Base-by-base conservation (phyloP, 35 echinoderm and acorn worm genomes). In the Diadema setosum region DNA sequence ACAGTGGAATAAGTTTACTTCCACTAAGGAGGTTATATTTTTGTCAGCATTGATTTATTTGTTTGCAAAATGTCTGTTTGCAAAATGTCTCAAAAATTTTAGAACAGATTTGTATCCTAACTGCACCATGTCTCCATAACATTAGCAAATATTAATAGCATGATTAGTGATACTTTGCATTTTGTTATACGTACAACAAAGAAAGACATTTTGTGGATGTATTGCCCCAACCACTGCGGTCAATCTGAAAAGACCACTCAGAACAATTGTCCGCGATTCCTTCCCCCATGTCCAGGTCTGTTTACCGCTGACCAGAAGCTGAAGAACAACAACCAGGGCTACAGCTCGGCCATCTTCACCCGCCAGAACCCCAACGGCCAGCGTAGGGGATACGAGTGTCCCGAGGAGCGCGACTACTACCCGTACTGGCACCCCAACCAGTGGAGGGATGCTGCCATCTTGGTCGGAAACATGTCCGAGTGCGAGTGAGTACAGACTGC, bases 301-400 rank as follows among this genome's bases (percentile, higher is more conserved):
- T 99, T 99, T 50, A 99, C 96, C 52, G 96, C 96, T 75, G 96
- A 99, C 52, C 96, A 99, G 87, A 90, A 92, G 36, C 59, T 99
- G 32, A 84, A 93, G 52, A 83, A 39, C 17, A 91, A 99, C 44
- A 83, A 82, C 44, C 89, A 94, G 75, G 96, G 92, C 5, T 99
- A 99, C 88, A 99, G 96, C 56, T 99, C 96, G 3, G 96, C 96
- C 43, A 98, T 75, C 70, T 94, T 84, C 60, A 98, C 96, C 49
- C 89, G 96, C 29, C 96, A 98, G 82, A 98, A 98, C 58, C 92
- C 96, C 4, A 86, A 92, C 63, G 96, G 96, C 18, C 94, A 89
- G 52, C 75, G 96, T 34, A 75, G 92, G 35, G 96, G 89, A 5
- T 98, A 98, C 67, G 96, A 98, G 33, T 98, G 96, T 82, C 88